These are phyloP conservation scores for Teleogryllus oceanicus DNA, from an alignment of 2,888 invertebrate genomes.

Conservation along the genomic window DNA sequence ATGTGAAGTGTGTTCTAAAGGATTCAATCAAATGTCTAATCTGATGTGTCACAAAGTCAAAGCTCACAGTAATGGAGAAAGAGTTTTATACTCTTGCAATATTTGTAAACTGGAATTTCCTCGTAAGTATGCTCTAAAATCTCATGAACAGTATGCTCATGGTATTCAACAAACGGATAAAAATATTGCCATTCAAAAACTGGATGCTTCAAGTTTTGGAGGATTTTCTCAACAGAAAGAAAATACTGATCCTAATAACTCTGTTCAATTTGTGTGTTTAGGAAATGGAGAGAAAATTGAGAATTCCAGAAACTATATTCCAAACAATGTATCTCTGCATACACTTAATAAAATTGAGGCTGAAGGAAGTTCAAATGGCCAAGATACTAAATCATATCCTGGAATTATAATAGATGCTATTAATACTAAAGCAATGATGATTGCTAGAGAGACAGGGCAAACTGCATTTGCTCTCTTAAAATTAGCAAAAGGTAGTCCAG, in stretches of 20 bases:
- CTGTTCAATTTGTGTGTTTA: not conserved
- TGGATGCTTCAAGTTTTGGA: not conserved
- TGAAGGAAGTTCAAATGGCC: not conserved
- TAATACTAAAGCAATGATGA: slow-evolving; percentile 18
- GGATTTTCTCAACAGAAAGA: slow-evolving; percentile 1
- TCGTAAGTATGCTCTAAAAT: slow-evolving; percentile 53
- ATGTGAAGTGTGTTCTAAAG: slow-evolving; percentile 42
- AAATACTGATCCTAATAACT: not conserved
- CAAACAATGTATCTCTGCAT: not conserved
- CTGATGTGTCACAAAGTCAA: slow-evolving; percentile 60
- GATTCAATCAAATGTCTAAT: slow-evolving; percentile 55
- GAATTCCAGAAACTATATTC: not conserved
- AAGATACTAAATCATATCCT: not conserved
- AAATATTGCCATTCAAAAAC: not conserved
- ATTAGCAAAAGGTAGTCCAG: not conserved
- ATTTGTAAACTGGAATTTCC: slow-evolving; percentile 56
- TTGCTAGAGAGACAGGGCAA: not conserved
- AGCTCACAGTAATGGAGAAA: slow-evolving; percentile 52
- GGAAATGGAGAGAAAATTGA: slow-evolving; percentile 18
- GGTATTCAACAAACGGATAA: slow-evolving; percentile 43
- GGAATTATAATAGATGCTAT: slow-evolving; percentile 2
- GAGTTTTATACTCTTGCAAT: slow-evolving; percentile 54
- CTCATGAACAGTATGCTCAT: slow-evolving; percentile 58
- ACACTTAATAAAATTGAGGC: not conserved
- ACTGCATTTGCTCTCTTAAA: not conserved